Evolutionary conservation across 1,140 invertebrate genomes (phyloP), one percentile per base, ranked within the genome.

Genomic region (Whitmania pigra): DNA sequence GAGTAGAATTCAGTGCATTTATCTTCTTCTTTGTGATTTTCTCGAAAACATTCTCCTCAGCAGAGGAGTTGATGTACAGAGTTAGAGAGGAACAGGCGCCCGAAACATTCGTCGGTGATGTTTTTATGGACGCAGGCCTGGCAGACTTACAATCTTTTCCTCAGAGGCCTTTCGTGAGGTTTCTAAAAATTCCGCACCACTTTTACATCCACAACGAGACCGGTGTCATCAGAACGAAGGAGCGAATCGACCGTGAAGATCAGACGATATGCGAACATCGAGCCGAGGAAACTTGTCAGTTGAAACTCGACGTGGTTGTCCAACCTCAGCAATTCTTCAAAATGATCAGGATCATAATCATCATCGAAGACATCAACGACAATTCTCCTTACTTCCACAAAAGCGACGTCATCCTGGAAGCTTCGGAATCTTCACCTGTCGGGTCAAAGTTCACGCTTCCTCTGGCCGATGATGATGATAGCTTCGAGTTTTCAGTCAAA

Each of bases 191-290:
- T 29, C 67, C 29, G n/a, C n/a, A 31, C 20, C 40, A 27, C 22
- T 73, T 73, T 53, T 25, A 25, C 20, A 72, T 74, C 49, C 63
- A 74, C 53, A 43, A 73, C n/a, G 63, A 25, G n/a, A 67, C 70
- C 9, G 73, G 73, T 25, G 54, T 67, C 6, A 74, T 74, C 57
- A n/a, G 18, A 15, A 74, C 73, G 27, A 74, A 67, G 53, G n/a
- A 49, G 36, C 22, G 18, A 6, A 63, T 74, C 1, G 71, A 74
- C 29, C 27, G 73, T 2, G 73, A 74, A 60, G 29, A 25, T 11
- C 43, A 27, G 17, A 31, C 40, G n/a, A 53, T 71, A 17, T 71
- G 68, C 53, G 22, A 73, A 63, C 22, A 11, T 22, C 22, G 29
- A 2, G 22, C 11, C 2, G 29, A 63, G 22, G 69, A 70, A 27